phyloP scores from a whole-genome alignment of 2,888 invertebrate genomes.

The Synergus laeviventris region DNA sequence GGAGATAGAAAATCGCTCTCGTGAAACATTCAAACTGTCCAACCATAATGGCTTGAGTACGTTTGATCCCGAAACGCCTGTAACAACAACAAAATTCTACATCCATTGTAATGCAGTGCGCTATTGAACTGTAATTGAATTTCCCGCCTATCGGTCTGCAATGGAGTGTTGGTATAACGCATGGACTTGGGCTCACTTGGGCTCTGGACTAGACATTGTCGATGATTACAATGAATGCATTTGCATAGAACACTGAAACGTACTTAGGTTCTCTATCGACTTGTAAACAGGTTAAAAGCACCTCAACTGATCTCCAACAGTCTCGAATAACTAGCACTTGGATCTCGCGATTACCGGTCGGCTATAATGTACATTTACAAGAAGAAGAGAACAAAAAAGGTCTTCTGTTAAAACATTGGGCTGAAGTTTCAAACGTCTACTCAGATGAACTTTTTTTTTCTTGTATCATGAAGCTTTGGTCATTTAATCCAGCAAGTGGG shows the following conservation, averaged over 20 bases:
- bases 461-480: slow-evolving; percentile 3
- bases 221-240: slow-evolving; percentile 30
- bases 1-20: slow-evolving; percentile 14
- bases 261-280: slow-evolving; percentile 1
- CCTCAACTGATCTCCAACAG: slow-evolving; percentile 8
- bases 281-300: neutral
- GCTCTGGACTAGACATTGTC: neutral
- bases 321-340: neutral
- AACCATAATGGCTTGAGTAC: slow-evolving; percentile 11
- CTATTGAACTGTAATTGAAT: slow-evolving; percentile 38
- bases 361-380: too few relatives aligned
- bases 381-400: too few relatives aligned
- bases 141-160: slow-evolving; percentile 37
- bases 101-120: slow-evolving; percentile 13
- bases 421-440: too few relatives aligned
- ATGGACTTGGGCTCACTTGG: neutral
- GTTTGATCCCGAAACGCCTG: slow-evolving; percentile 27
- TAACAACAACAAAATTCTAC: slow-evolving; percentile 21
- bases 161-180: slow-evolving; percentile 27
- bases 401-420: too few relatives aligned
- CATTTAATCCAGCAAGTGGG: slow-evolving; percentile 36
- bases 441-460: too few relatives aligned
- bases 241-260: slow-evolving; percentile 29
- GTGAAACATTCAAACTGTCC: slow-evolving; percentile 27
- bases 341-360: neutral